Percentiles rank a stretch among this genome's conserved stretches.
Conservation (phyloP, 2,113 vertebrate genomes). For the Reinhardtius hippoglossoides region DNA sequence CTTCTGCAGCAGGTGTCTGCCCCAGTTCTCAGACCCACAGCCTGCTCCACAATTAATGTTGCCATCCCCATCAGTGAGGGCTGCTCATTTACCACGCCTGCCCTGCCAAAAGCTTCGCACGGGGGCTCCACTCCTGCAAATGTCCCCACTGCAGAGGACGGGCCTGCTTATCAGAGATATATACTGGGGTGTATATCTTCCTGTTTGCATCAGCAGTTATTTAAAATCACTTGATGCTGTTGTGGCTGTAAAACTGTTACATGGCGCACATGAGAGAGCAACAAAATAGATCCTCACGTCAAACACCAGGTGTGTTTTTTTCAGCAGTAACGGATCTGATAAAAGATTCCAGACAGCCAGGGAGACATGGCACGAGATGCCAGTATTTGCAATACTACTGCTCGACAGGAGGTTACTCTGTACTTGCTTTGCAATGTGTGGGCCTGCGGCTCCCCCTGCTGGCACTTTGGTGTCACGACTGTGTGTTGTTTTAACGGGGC, state of each 20-base stretch:
- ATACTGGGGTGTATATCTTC: background rate
- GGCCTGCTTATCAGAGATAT: constrained; percentile 3
- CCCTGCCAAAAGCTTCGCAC: constrained; percentile 29
- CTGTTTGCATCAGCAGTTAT: constrained; percentile 8
- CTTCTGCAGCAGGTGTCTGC: constrained; percentile 84
- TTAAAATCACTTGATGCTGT: background rate
- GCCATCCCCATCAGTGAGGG: constrained; percentile 55
- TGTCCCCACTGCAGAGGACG: constrained; percentile 30
- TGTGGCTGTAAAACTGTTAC: background rate
- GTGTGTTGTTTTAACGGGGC: constrained; percentile 6
- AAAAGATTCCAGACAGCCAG: background rate
- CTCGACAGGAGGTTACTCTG: constrained; percentile 14
- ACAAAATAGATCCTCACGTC: background rate
- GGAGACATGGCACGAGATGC: constrained; percentile 1
- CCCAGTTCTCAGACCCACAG: constrained; percentile 79
- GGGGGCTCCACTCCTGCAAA: constrained; percentile 20
- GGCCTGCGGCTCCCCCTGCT: constrained; percentile 67
- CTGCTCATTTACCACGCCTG: constrained; percentile 42
- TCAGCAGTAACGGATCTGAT: background rate
- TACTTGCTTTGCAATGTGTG: constrained; percentile 7
- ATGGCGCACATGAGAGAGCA: background rate
- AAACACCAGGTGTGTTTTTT: background rate
- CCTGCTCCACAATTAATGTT: constrained; percentile 77
- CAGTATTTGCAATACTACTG: background rate
- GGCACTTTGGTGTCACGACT: constrained; percentile 37